Evolutionary conservation across 2,888 invertebrate genomes (phyloP).

Genomic region (Cepaea hortensis): DNA sequence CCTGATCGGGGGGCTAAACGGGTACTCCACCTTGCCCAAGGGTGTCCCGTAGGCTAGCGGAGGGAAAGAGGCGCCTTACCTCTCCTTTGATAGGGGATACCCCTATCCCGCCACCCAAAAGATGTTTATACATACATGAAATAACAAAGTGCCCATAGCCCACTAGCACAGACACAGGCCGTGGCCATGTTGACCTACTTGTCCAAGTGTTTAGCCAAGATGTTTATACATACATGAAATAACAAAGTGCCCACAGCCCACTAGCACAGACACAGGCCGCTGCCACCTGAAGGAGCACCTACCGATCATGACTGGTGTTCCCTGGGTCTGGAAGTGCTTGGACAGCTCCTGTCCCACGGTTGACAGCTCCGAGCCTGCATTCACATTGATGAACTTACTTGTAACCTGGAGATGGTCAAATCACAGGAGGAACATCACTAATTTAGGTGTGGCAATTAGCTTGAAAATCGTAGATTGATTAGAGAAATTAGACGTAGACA

Average conservation of each 20-base stretch:
- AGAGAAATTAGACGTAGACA: no score
- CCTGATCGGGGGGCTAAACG: no score
- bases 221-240: background rate
- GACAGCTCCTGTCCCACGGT: conserved; percentile 88
- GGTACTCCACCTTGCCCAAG: no score
- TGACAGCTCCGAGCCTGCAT: conserved; percentile 88
- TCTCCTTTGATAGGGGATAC: no score
- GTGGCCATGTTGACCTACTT: background rate
- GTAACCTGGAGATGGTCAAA: conserved; percentile 73
- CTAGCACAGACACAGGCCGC: background rate
- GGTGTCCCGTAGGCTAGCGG: no score
- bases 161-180: background rate
- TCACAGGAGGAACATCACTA: background rate
- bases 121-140: background rate
- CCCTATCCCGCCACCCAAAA: no score
- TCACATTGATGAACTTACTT: conserved; percentile 88
- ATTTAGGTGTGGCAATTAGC: no score
- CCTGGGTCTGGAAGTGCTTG: conserved; percentile 93
- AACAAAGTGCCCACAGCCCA: background rate
- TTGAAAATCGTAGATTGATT: no score
- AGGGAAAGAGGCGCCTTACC: no score
- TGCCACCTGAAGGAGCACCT: conserved; percentile 61
- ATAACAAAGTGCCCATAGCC: background rate
- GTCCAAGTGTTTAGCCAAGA: background rate
- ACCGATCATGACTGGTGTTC: conserved; percentile 99